Base-by-base conservation (phyloP, 2,888 invertebrate genomes). In the Dione vanillae region DNA sequence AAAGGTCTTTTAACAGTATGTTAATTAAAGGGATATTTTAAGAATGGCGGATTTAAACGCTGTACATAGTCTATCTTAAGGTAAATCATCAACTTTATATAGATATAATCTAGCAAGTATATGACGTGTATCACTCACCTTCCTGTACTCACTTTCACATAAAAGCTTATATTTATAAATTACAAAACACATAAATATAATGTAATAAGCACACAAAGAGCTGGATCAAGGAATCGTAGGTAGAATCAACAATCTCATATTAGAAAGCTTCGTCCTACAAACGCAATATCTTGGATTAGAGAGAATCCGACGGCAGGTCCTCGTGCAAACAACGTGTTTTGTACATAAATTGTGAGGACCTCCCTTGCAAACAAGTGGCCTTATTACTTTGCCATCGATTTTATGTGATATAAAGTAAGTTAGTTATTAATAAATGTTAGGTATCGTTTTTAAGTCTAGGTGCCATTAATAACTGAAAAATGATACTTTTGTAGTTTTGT, bases 231-330 rank as follows among this genome's bases (percentile, higher is more conserved):
- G 37, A 73, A 56, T 69, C 71, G 70, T 52, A 75, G 51, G 74
- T 70, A 64, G 75, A 76, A 74, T 76, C 74, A 74, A 75, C 77
- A 74, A 71, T 71, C 37, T 69, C 67, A 76, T 78, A 78, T 78
- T 77, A 77, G 75, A 75, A 75, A 76, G 76, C 74, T 76, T 66
- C 72, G 74, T 74, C 74, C 78, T 74, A 81, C 82, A 83, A 84
- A 84, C 80, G 83, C 83, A 85, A 83, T 84, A 82, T 82, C 79
- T 80, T 77, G 78, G 84, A 85, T 85, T 84, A 85, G 81, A 77
- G 78, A 67, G 71, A 75, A 74, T 76, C 77, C 78, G 76, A 79
- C 75, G 74, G 70, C 71, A 75, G 71, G 76, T 73, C 71, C 65
- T 56, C 47, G 72, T 20, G 79, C 77, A 83, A 83, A 84, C 82